Evolutionary conservation across 2,888 invertebrate genomes (phyloP).

Genomic region (Drosophila kokeensis): DNA sequence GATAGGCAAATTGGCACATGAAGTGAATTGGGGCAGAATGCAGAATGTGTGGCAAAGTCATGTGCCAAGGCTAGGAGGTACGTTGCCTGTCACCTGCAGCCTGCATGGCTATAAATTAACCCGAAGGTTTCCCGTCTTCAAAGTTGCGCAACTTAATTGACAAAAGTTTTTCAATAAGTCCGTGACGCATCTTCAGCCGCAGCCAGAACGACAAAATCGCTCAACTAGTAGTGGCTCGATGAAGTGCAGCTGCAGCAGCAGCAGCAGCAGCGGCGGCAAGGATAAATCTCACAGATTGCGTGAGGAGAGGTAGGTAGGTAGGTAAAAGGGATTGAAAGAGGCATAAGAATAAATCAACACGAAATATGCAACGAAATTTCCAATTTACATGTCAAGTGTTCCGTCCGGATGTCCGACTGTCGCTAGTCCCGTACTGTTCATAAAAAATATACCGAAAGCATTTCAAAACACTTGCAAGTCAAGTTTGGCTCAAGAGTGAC

Average conservation of each 20-base stretch:
- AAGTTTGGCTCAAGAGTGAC: not conserved
- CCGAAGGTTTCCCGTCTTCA: conserved; percentile 21
- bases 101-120: conserved; percentile 29
- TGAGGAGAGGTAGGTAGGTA: not conserved
- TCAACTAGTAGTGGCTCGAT: conserved; percentile 71
- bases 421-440: not conserved
- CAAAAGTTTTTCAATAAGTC: conserved; percentile 72
- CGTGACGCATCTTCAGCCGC: conserved; percentile 18
- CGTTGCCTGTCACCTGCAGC: not conserved
- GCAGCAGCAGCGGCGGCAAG: conserved; percentile 9
- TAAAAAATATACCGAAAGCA: conserved; percentile 3
- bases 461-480: conserved; percentile 7
- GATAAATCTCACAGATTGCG: conserved; percentile 22
- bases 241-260: conserved; percentile 33
- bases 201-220: conserved; percentile 59
- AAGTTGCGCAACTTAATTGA: conserved; percentile 49
- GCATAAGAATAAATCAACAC: conserved; percentile 46
- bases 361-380: conserved; percentile 75
- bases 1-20: conserved; percentile 69
- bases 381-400: conserved; percentile 72
- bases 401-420: conserved; percentile 8
- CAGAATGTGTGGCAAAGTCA: not conserved
- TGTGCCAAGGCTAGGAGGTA: not conserved
- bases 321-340: not conserved
- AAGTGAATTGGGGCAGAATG: conserved; percentile 55